phyloP scores from a whole-genome alignment of 2,888 invertebrate species.

The Meganola albula region DNA sequence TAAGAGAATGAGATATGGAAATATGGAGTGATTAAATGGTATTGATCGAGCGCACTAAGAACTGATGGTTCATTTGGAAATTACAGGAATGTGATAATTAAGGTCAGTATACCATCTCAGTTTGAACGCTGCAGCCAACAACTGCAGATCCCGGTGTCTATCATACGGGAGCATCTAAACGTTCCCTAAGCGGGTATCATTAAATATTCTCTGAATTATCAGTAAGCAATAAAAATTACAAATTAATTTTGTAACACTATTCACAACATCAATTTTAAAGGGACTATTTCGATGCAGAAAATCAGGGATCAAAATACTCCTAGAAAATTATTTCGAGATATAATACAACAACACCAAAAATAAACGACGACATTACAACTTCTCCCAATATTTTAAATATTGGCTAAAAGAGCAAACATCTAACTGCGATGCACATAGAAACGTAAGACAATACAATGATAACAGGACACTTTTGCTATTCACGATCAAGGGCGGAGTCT shows the following conservation, averaged over 20 bases:
- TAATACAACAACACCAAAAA: conserved; percentile 71
- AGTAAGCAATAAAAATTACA: conserved; percentile 56
- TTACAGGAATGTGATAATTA: conserved; percentile 42
- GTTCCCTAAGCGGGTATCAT: conserved; percentile 61
- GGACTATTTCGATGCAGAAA: conserved; percentile 70
- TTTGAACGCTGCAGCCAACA: conserved; percentile 56
- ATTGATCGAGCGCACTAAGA: conserved; percentile 47
- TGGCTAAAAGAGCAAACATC: conserved; percentile 73
- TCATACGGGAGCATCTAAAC: conserved; percentile 69
- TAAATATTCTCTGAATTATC: conserved; percentile 43
- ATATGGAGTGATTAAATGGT: conserved; percentile 42
- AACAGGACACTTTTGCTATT: conserved; percentile 70
- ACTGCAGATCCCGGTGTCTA: conserved; percentile 64
- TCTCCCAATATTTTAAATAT: conserved; percentile 60
- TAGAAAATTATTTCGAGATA: conserved; percentile 53
- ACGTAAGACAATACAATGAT: conserved; percentile 71
- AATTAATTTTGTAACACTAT: conserved; percentile 48
- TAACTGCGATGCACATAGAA: conserved; percentile 75
- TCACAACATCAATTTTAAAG: conserved; percentile 73
- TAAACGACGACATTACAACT: conserved; percentile 68
- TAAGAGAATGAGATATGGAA: conserved; percentile 42
- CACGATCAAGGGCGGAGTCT: conserved; percentile 38
- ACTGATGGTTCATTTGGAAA: conserved; percentile 25
- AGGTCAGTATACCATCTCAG: conserved; percentile 56
- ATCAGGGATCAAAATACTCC: conserved; percentile 66